phyloP scores from a whole-genome alignment of 2,797 vertebrate genomes.

The Argentina silus region DNA sequence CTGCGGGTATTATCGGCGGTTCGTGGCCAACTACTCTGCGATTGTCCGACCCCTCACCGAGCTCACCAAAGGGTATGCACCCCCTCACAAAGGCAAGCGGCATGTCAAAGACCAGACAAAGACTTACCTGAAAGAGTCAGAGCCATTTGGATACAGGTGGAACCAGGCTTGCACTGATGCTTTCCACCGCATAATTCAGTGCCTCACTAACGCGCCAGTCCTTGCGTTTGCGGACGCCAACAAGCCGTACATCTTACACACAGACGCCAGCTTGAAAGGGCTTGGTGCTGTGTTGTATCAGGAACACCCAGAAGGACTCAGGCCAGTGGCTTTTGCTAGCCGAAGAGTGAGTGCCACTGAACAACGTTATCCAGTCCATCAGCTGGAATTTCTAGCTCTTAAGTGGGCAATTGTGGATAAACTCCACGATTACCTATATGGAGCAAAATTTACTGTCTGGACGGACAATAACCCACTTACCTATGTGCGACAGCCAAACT shows the following conservation, averaged over 20 bases:
- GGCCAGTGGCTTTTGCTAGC: conserved; percentile 28
- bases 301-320: conserved; percentile 14
- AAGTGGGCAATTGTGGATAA: conserved; percentile 28
- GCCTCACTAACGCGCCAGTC: conserved; percentile 17
- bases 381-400: too few relatives aligned
- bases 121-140: conserved; percentile 10
- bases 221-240: conserved; percentile 8
- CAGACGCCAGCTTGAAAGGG: too few relatives aligned
- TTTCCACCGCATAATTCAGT: conserved; percentile 15
- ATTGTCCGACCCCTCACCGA: not conserved
- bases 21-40: not conserved
- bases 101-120: too few relatives aligned
- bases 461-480: too few relatives aligned
- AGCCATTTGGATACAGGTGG: conserved; percentile 15
- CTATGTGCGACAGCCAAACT: conserved; percentile 11
- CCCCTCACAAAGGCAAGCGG: not conserved
- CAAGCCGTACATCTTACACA: conserved; percentile 21
- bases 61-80: not conserved
- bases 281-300: conserved; percentile 25
- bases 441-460: conserved; percentile 15
- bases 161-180: not conserved
- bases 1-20: not conserved
- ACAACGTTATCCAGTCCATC: conserved; percentile 18
- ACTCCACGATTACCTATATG: conserved; percentile 26
- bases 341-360: conserved; percentile 15